Percentiles rank a stretch among this genome's conserved stretches.
Conservation (phyloP, 2,888 invertebrate genomes). For the Chrysolina haemoptera region DNA sequence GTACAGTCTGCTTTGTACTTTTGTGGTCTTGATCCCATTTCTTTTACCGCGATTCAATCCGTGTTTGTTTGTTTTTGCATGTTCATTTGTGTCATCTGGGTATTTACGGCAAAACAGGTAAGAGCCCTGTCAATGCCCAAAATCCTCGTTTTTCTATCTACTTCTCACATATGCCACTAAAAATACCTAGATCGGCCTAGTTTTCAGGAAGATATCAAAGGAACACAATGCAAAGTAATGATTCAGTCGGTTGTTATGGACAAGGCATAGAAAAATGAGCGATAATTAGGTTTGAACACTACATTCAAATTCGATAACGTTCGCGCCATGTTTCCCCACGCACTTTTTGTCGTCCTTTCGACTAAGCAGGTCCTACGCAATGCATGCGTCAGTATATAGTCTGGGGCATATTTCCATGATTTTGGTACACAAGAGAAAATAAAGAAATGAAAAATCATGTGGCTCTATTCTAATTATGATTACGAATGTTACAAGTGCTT, state of each 20-base stretch:
- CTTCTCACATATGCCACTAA: conserved; percentile 1
- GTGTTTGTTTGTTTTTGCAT: conserved; percentile 65
- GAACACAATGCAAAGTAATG: not conserved
- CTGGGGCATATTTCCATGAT: not conserved
- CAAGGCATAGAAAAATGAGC: conserved; percentile 27
- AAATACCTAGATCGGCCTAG: conserved; percentile 31
- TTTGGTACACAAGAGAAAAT: not conserved
- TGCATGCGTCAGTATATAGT: conserved; percentile 50
- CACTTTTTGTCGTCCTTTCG: conserved; percentile 41
- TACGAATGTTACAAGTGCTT: too few relatives aligned
- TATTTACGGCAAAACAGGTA: conserved; percentile 66
- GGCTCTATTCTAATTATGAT: too few relatives aligned
- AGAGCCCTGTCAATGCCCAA: conserved; percentile 66
- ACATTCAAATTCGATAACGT: conserved; percentile 50
- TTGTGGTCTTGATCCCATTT: conserved; percentile 67
- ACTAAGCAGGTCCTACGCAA: conserved; percentile 52
- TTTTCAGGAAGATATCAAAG: conserved; percentile 23
- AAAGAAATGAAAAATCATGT: too few relatives aligned
- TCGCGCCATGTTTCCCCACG: conserved; percentile 63
- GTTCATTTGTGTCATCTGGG: conserved; percentile 64
- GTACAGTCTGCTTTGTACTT: conserved; percentile 70
- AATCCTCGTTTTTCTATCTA: conserved; percentile 39
- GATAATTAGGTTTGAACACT: conserved; percentile 21
- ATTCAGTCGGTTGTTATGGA: conserved; percentile 26
- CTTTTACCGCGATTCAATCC: conserved; percentile 62